These are phyloP conservation scores for Drosophila orosa DNA, from an alignment of 1,140 invertebrate species.

Conservation along the genomic window DNA sequence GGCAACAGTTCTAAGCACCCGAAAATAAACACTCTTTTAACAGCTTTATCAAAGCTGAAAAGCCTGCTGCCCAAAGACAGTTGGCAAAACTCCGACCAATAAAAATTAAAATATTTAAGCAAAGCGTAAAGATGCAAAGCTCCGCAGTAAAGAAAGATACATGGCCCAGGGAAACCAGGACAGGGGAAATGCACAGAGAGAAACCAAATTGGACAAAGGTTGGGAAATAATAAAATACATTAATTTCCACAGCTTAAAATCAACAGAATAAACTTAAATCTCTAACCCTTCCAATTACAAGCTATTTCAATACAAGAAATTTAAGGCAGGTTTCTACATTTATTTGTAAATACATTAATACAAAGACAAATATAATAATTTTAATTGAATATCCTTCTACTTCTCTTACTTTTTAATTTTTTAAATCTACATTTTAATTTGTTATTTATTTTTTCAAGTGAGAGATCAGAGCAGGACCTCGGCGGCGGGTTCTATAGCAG, in stretches of 20 bases:
- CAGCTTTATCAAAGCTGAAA: constrained; percentile 68
- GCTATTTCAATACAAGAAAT: neutral
- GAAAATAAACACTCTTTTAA: constrained; percentile 78
- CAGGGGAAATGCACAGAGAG: constrained; percentile 1
- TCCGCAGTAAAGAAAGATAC: constrained; percentile 79
- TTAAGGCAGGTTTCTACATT: neutral
- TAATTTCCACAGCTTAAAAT: neutral
- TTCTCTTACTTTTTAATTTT: neutral
- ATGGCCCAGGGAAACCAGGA: constrained; percentile 36
- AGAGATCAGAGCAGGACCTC: constrained; percentile 16
- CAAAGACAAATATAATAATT: no score
- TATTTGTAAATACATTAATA: neutral
- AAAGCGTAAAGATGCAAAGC: constrained; percentile 80
- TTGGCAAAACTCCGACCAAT: constrained; percentile 75
- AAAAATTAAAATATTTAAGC: constrained; percentile 83
- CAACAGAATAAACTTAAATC: neutral
- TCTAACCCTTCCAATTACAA: no score
- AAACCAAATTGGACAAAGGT: neutral
- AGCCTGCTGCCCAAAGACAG: constrained; percentile 51
- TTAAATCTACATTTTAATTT: neutral
- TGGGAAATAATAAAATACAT: neutral
- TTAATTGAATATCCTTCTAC: neutral
- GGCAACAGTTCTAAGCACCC: constrained; percentile 36
- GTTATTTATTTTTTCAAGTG: constrained; percentile 11
- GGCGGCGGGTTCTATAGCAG: constrained; percentile 62